Base-by-base conservation (phyloP, 2,888 invertebrate genomes). In the Tachina fera region DNA sequence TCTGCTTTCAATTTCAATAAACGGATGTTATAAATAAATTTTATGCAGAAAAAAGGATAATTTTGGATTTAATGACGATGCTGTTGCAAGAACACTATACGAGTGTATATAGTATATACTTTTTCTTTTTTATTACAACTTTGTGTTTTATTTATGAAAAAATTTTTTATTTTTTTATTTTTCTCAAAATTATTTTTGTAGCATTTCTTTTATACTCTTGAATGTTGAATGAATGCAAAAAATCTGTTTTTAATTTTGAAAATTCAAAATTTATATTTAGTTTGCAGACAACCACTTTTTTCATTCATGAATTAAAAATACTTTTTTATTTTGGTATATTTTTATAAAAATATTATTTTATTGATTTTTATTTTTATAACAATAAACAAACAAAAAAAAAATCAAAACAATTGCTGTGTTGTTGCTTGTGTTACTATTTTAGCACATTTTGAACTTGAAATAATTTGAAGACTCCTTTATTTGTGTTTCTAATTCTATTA, bases 211-310 rank as follows among this genome's bases (percentile, higher is more conserved):
- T 65, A 45, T 65, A 41, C 3, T 58, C 9, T 61, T 68, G 61
- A 47, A 47, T 49, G 72, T 43, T 45, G 60, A 10, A n/a, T 16
- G 72, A 43, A 49, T 63, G 75, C 75, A 56, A 81, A 80, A n/a
- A 2, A 56, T 53, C 43, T 67, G 51, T 84, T 72, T 76, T 74
- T 70, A 65, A 74, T 45, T 71, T 83, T 45, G 41, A 75, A 75
- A 45, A 74, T 67, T 72, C 47, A 75, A 80, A 70, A 60, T 81
- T 81, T 81, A 68, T 45, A 22, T 86, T 83, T 83, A 83, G 83
- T 86, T 79, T 65, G 71, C 75, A 83, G 71, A 83, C 86, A 86
- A 86, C 86, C 86, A 86, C 86, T 86, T 83, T 65, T 72, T 85
- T 78, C 47, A 74, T 65, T 43, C 56, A 63, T 14, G 61, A 74